Conservation (phyloP, 92 coral and sea anemone genomes). For the Epizoanthus stellaris region DNA sequence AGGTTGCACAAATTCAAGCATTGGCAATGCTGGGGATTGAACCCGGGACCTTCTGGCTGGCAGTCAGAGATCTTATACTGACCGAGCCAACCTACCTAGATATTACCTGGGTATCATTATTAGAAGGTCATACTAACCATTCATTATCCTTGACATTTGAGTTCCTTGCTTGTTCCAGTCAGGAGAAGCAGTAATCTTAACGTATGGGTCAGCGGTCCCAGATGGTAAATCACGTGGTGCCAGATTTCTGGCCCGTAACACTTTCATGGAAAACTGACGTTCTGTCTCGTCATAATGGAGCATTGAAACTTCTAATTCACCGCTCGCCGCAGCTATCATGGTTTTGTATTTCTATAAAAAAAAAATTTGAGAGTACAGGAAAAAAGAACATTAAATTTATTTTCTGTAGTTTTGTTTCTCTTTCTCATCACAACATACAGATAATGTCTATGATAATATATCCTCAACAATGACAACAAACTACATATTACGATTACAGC, state of each 20-base stretch:
- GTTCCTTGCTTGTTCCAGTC: slow-evolving; percentile 72
- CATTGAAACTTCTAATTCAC: slow-evolving; percentile 83
- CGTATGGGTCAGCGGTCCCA: slow-evolving; percentile 75
- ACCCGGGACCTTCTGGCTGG: too few species aligned
- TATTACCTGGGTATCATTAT: not conserved
- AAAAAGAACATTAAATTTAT: not conserved
- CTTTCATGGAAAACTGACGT: slow-evolving; percentile 62
- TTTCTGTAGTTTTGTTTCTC: too few species aligned
- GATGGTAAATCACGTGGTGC: slow-evolving; percentile 71
- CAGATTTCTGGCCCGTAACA: slow-evolving; percentile 73
- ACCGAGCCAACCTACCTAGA: not conserved
- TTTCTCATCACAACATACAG: too few species aligned
- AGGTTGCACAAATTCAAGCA: too few species aligned
- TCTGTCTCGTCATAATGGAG: slow-evolving; percentile 64
- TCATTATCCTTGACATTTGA: slow-evolving; percentile 57
- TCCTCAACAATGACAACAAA: too few species aligned
- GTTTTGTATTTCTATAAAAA: slow-evolving; percentile 58
- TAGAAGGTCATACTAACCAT: slow-evolving; percentile 45
- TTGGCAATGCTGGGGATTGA: too few species aligned
- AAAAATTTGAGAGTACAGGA: not conserved
- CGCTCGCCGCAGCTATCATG: slow-evolving; percentile 63
- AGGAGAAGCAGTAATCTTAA: slow-evolving; percentile 66
- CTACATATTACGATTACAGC: too few species aligned
- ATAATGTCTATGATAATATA: too few species aligned
- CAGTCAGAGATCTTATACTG: too few species aligned